These are phyloP conservation scores for Bufotes viridis DNA, from an alignment of 2,797 vertebrate genomes.

Conservation along the genomic window DNA sequence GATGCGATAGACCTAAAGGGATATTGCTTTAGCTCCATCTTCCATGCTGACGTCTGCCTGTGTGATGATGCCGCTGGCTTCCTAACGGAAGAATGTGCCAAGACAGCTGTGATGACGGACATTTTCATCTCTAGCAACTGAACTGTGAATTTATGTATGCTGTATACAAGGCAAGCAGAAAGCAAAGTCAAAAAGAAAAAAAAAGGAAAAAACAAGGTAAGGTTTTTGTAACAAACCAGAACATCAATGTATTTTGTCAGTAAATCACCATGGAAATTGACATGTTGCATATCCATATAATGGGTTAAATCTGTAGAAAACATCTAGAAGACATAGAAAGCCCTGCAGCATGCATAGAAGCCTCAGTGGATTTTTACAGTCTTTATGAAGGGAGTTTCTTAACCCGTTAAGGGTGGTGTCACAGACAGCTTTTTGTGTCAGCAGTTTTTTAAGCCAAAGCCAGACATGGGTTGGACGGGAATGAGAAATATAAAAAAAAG, in stretches of 20 bases:
- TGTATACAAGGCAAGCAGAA: background rate
- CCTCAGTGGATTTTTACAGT: too few species aligned
- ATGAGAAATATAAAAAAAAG: too few species aligned
- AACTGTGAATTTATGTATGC: constrained; percentile 36
- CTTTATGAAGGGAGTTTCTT: too few species aligned
- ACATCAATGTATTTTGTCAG: background rate
- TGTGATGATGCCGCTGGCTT: constrained; percentile 13
- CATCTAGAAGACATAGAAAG: too few species aligned
- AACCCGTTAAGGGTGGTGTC: too few species aligned
- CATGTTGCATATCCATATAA: too few species aligned
- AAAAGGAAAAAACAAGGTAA: background rate
- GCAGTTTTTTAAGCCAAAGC: too few species aligned
- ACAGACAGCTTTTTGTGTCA: too few species aligned
- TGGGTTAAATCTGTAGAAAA: too few species aligned
- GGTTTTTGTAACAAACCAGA: background rate
- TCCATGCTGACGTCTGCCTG: constrained; percentile 31
- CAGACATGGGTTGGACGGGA: too few species aligned
- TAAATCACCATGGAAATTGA: background rate
- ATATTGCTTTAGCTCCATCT: constrained; percentile 56
- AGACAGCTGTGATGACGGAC: constrained; percentile 51
- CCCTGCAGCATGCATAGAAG: too few species aligned
- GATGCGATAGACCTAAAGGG: constrained; percentile 56
- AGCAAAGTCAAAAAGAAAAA: background rate
- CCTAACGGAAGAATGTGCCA: constrained; percentile 11
- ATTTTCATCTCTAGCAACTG: constrained; percentile 37